phyloP scores from a whole-genome alignment of 2,113 vertebrate genomes.

The Phaethornis superciliosus region DNA sequence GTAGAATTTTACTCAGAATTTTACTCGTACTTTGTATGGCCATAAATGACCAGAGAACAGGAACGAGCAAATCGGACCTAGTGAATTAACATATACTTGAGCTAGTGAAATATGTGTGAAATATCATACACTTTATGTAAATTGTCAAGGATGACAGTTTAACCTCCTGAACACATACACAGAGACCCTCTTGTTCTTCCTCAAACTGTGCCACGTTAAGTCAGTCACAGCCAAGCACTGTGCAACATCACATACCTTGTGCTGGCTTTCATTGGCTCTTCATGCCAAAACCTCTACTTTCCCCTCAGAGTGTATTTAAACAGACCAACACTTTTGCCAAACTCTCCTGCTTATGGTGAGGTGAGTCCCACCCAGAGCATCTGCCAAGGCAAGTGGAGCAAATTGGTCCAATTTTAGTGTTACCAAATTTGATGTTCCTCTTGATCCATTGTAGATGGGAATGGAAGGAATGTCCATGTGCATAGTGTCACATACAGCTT shows the following conservation, averaged over 20 bases:
- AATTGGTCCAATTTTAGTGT: background rate
- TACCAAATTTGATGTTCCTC: background rate
- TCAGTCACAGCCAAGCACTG: background rate
- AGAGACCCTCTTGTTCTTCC: slow-evolving; percentile 34
- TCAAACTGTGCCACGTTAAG: background rate
- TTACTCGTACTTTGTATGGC: background rate
- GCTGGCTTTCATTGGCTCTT: background rate
- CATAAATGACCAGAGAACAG: background rate
- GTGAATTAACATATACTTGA: background rate
- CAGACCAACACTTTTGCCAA: background rate
- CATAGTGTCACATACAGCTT: background rate
- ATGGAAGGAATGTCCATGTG: background rate
- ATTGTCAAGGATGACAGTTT: slow-evolving; percentile 5
- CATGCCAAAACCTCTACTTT: background rate
- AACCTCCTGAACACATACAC: background rate
- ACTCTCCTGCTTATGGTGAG: background rate
- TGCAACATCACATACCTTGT: background rate
- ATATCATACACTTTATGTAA: background rate
- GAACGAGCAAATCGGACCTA: background rate
- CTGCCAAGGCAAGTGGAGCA: background rate
- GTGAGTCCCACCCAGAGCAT: background rate
- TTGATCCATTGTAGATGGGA: background rate
- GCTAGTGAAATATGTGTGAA: background rate
- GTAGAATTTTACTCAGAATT: background rate
- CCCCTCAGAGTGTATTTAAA: background rate